Evolutionary conservation across 1,140 invertebrate species (phyloP), one percentile per base, ranked within the genome.

Genomic region (Apis cerana): DNA sequence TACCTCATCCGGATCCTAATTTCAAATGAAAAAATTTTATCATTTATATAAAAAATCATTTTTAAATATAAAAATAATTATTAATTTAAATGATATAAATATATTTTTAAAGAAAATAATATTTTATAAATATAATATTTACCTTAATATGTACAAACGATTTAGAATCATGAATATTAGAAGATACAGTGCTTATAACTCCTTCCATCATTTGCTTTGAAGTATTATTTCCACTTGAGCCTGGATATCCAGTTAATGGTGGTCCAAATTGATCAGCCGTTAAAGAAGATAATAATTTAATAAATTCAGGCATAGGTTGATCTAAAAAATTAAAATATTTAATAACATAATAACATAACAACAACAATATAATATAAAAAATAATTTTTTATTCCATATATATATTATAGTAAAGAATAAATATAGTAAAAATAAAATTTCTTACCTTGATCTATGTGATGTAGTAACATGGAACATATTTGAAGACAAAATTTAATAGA

Each of bases 61-160:
- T 61, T 71, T 61, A n/a, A n/a, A n/a, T n/a, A 4, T 15, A n/a
- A 48, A 21, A 71, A n/a, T 48, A 43, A 61, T n/a, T 52, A 2
- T 50, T 19, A 11, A 23, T n/a, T 52, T 48, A 48, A 48, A 17
- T 23, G 21, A 0, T 15, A 50, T 21, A 9, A 17, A 0, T 19
- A 58, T 21, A 12, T 43, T 50, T 23, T 9, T 21, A 2, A 19
- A 7, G 21, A 27, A 15, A 56, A 61, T 11, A 62, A 15, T 50
- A 58, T 65, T n/a, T 21, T 80, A 56, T 83, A 43, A 50, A 27
- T 54, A 19, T 76, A 67, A 27, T 72, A 70, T 61, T 74, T 89
- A 93, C 93, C 91, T 93, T 93, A 77, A 94, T 91, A 59, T 94
- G 93, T 84, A 94, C 92, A 81, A 94, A 94, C n/a, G 93, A 91